Evolutionary conservation across 2,113 vertebrate species (phyloP).

Genomic region (Echinops telfairi): DNA sequence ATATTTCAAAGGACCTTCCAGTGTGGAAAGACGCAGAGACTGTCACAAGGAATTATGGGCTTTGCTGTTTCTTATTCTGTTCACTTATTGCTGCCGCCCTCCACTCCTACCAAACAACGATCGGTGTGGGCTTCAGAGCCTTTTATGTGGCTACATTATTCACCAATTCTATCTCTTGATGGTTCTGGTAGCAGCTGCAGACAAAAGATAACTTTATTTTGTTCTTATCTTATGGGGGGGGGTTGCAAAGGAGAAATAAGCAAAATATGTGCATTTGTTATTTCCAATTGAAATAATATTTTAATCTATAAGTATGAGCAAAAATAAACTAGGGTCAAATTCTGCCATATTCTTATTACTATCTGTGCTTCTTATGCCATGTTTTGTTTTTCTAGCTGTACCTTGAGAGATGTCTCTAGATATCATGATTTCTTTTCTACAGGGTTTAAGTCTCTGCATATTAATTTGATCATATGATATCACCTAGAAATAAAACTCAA

Average conservation of each 20-base stretch:
- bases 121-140: slow-evolving; percentile 52
- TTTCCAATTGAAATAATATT: slow-evolving; percentile 70
- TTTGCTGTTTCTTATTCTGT: slow-evolving; percentile 12
- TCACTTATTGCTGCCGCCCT: background rate
- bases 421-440: slow-evolving; percentile 54
- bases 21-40: background rate
- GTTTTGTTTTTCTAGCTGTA: background rate
- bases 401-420: slow-evolving; percentile 48
- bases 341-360: background rate
- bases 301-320: slow-evolving; percentile 49
- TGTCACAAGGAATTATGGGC: slow-evolving; percentile 3
- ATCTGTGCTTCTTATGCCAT: background rate
- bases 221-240: slow-evolving; percentile 53
- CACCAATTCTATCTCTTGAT: slow-evolving; percentile 35
- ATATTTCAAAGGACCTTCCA: slow-evolving; percentile 49
- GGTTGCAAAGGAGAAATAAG: slow-evolving; percentile 32
- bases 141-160: slow-evolving; percentile 32
- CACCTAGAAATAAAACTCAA: background rate
- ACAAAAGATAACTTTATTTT: slow-evolving; percentile 76
- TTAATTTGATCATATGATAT: slow-evolving; percentile 16
- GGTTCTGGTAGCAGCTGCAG: slow-evolving; percentile 55
- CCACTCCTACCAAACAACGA: background rate
- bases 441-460: slow-evolving; percentile 18
- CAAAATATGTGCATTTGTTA: slow-evolving; percentile 54
- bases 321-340: slow-evolving; percentile 55